Conservation (phyloP, 2,113 vertebrate species). For the Sinocyclocheilus rhinocerous region DNA sequence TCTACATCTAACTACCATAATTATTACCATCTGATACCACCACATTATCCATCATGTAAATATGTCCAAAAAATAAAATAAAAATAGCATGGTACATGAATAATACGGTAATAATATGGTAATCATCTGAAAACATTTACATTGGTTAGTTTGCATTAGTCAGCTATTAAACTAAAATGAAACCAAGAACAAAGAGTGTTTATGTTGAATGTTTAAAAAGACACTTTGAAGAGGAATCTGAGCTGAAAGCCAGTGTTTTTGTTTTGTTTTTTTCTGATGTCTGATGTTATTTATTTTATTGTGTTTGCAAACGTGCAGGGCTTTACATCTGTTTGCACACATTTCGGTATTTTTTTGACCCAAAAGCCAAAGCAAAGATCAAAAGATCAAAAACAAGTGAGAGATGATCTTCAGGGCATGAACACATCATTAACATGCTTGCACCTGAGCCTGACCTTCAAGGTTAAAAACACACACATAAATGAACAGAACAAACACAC, state of each 20-base stretch:
- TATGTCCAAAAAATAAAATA: too few species aligned
- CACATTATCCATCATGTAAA: background rate
- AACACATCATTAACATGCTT: slow-evolving; percentile 9
- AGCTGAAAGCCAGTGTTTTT: background rate
- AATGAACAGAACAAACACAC: background rate
- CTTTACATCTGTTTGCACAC: background rate
- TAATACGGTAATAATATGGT: too few species aligned
- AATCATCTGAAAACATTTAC: background rate
- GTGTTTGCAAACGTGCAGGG: background rate
- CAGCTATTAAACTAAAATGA: background rate
- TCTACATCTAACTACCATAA: background rate
- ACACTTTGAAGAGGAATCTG: background rate
- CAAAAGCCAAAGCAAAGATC: slow-evolving; percentile 15
- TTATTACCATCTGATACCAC: background rate
- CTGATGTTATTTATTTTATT: slow-evolving; percentile 13
- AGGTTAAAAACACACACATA: slow-evolving; percentile 6
- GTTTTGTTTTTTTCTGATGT: background rate
- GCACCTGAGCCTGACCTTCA: slow-evolving; percentile 27
- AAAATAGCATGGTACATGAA: too few species aligned
- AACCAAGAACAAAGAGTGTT: background rate
- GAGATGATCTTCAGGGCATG: slow-evolving; percentile 25
- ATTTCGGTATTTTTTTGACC: slow-evolving; percentile 20
- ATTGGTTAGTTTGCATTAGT: background rate
- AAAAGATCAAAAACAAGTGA: slow-evolving; percentile 31
- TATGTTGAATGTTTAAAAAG: background rate